Percentiles rank a stretch among this genome's conserved stretches.
These are phyloP conservation scores for Caradrina clavipalpis DNA, from an alignment of 2,888 invertebrate species.

Conservation along the genomic window DNA sequence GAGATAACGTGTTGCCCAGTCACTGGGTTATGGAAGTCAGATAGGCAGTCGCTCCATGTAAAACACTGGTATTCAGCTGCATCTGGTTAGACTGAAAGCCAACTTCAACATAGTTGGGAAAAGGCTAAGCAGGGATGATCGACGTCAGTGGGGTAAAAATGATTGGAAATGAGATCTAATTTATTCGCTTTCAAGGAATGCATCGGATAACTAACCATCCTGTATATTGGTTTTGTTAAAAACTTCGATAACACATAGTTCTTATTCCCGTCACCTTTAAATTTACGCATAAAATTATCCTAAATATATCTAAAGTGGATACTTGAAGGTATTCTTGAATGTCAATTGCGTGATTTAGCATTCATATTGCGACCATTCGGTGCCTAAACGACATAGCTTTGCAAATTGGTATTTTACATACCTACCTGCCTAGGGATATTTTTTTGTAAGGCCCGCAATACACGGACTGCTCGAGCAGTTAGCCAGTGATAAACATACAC, in stretches of 20 bases:
- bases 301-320: constrained; percentile 34
- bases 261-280: constrained; percentile 47
- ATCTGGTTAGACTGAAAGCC: too few species aligned
- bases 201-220: not conserved
- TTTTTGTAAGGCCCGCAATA: constrained; percentile 29
- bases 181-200: not conserved
- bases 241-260: constrained; percentile 37
- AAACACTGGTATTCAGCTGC: too few species aligned
- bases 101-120: too few species aligned
- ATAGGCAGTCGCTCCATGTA: too few species aligned
- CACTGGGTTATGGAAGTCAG: too few species aligned
- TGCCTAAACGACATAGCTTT: constrained; percentile 27
- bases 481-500: too few species aligned
- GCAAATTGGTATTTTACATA: constrained; percentile 9
- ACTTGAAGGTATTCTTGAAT: constrained; percentile 42
- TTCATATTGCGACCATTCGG: constrained; percentile 37
- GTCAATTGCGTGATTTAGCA: constrained; percentile 39
- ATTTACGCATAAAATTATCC: constrained; percentile 42
- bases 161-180: not conserved
- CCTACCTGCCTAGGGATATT: constrained; percentile 18
- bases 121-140: too few species aligned
- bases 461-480: too few species aligned
- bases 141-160: too few species aligned
- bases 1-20: too few species aligned
- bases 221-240: constrained; percentile 8